Percentiles rank a stretch among this genome's conserved stretches.
These are phyloP conservation scores for Rhinichthys osculus DNA, from an alignment of 2,797 vertebrate species.

Conservation along the genomic window DNA sequence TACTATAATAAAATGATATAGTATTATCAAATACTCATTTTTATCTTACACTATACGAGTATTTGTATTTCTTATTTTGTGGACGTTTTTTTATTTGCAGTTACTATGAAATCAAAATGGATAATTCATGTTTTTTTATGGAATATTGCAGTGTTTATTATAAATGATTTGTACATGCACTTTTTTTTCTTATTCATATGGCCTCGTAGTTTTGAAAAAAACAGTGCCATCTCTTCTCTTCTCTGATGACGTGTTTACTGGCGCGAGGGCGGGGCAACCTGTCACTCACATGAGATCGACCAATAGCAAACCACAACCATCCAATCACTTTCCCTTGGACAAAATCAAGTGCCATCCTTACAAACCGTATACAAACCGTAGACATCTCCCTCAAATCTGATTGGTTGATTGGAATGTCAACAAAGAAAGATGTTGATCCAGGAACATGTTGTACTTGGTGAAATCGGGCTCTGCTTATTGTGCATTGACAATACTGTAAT, in stretches of 20 bases:
- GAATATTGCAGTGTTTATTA: too few relatives aligned
- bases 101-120: background rate
- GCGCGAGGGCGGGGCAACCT: too few relatives aligned
- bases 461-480: background rate
- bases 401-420: background rate
- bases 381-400: background rate
- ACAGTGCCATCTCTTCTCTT: too few relatives aligned
- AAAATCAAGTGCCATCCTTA: too few relatives aligned
- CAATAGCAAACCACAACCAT: background rate
- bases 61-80: slow-evolving; percentile 1
- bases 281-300: background rate
- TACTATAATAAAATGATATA: background rate
- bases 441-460: background rate
- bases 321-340: too few relatives aligned
- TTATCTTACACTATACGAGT: background rate
- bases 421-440: background rate
- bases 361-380: too few relatives aligned
- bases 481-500: background rate
- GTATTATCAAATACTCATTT: background rate
- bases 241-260: too few relatives aligned
- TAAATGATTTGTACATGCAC: too few relatives aligned
- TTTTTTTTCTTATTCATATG: too few relatives aligned
- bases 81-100: background rate
- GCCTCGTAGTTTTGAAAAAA: too few relatives aligned
- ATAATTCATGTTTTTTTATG: too few relatives aligned